These are phyloP conservation scores for Lasius platythorax DNA, from an alignment of 2,888 invertebrate species.

Conservation along the genomic window DNA sequence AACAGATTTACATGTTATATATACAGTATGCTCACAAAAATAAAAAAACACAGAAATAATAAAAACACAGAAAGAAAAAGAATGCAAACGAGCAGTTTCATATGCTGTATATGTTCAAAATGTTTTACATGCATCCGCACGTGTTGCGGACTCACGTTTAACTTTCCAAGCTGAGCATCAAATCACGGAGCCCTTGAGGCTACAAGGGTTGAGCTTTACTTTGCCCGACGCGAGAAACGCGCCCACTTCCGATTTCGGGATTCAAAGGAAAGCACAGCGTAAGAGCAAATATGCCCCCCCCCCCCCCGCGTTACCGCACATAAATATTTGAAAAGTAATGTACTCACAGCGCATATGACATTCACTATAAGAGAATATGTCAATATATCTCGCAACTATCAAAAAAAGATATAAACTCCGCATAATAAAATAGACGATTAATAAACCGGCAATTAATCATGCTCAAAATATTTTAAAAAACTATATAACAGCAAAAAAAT, in stretches of 20 bases:
- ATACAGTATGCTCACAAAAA: background rate
- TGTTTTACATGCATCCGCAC: slow-evolving; percentile 36
- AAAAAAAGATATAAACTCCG: background rate
- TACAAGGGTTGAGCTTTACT: slow-evolving; percentile 34
- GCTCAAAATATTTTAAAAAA: background rate
- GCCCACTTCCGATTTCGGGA: slow-evolving; percentile 48
- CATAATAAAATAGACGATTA: background rate
- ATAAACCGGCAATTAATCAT: background rate
- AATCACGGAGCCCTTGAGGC: slow-evolving; percentile 57
- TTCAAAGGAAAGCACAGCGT: slow-evolving; percentile 47
- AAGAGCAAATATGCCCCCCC: slow-evolving; percentile 10
- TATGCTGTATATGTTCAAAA: slow-evolving; percentile 24
- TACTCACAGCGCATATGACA: background rate
- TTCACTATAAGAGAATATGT: background rate
- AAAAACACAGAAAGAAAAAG: background rate
- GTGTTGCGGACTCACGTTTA: slow-evolving; percentile 57
- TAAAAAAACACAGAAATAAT: background rate
- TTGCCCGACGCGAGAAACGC: slow-evolving; percentile 33
- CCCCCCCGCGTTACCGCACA: no score
- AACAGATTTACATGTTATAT: background rate
- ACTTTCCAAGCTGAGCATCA: slow-evolving; percentile 58
- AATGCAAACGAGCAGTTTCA: slow-evolving; percentile 20
- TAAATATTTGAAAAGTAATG: slow-evolving; percentile 35
- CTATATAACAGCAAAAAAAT: background rate
- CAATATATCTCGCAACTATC: background rate